Conservation (phyloP, 2,113 vertebrate genomes). For the Empidonax alnorum region DNA sequence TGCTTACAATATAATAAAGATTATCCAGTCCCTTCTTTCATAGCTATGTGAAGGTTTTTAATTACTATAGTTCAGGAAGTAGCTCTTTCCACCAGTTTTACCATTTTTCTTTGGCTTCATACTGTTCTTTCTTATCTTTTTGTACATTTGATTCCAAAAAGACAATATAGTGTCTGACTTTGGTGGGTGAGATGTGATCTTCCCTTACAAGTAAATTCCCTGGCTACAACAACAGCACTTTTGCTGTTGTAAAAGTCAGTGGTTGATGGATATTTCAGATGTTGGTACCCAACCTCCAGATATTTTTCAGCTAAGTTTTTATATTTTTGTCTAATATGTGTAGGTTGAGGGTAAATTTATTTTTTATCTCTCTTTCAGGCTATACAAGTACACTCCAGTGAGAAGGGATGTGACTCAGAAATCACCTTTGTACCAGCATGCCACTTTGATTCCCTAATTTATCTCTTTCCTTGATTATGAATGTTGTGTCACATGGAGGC, state of each 20-base stretch:
- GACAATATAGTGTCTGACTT: not conserved
- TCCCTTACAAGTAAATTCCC: not conserved
- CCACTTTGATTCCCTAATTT: not conserved
- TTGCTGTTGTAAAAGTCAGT: not conserved
- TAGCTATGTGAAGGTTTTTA: conserved; percentile 48
- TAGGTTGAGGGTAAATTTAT: not conserved
- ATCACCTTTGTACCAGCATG: not conserved
- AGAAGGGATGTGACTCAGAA: not conserved
- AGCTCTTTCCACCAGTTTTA: conserved; percentile 1
- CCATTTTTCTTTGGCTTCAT: not conserved
- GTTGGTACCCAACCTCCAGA: not conserved
- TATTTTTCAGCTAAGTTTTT: not conserved
- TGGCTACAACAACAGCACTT: not conserved
- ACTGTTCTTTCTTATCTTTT: not conserved
- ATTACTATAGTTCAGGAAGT: conserved; percentile 21
- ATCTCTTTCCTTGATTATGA: not conserved
- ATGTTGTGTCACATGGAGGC: not conserved
- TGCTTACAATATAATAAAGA: conserved; percentile 69
- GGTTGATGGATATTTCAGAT: not conserved
- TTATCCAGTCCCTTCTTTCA: conserved; percentile 59
- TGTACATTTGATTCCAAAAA: not conserved
- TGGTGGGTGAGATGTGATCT: not conserved
- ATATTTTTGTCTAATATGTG: not conserved
- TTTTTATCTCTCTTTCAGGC: not conserved
- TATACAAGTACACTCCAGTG: not conserved